Percentiles rank a stretch among this genome's conserved stretches.
Evolutionary conservation across 2,888 invertebrate genomes (phyloP).

Genomic region (Chouioia cunea): DNA sequence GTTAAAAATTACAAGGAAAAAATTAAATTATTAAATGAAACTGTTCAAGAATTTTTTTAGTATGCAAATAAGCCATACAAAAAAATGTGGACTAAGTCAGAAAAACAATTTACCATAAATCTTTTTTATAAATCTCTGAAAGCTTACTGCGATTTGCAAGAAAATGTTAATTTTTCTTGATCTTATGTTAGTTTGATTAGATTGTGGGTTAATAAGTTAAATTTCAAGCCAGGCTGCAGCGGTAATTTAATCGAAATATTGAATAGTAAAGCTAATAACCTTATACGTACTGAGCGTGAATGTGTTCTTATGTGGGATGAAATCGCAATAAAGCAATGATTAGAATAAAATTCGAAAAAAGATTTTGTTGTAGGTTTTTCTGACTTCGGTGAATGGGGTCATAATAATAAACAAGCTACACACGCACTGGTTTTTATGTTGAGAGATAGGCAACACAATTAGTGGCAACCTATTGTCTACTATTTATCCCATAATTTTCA

Average conservation of each 20-base stretch:
- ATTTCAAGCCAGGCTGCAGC: not conserved
- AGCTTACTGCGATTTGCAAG: slow-evolving; percentile 51
- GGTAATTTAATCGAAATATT: slow-evolving; percentile 21
- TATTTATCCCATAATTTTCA: slow-evolving; percentile 47
- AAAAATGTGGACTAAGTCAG: slow-evolving; percentile 50
- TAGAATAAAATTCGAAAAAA: slow-evolving; percentile 48
- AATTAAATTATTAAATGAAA: not conserved
- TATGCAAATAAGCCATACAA: slow-evolving; percentile 40
- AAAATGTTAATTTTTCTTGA: slow-evolving; percentile 49
- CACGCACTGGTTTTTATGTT: slow-evolving; percentile 52
- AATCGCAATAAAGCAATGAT: slow-evolving; percentile 49
- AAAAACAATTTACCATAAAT: slow-evolving; percentile 52
- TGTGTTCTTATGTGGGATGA: slow-evolving; percentile 54
- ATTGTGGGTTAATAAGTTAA: slow-evolving; percentile 51
- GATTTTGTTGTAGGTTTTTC: slow-evolving; percentile 51
- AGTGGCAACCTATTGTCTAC: slow-evolving; percentile 53
- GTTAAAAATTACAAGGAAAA: no score
- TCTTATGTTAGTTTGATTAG: slow-evolving; percentile 51
- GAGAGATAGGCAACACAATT: slow-evolving; percentile 47
- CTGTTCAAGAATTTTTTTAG: not conserved
- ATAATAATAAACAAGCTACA: slow-evolving; percentile 45
- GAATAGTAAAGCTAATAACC: slow-evolving; percentile 48
- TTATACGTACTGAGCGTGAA: slow-evolving; percentile 49
- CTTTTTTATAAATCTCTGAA: slow-evolving; percentile 56
- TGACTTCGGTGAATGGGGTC: slow-evolving; percentile 49